phyloP scores from a whole-genome alignment of 2,888 invertebrate species.

The Eristalis tenax region DNA sequence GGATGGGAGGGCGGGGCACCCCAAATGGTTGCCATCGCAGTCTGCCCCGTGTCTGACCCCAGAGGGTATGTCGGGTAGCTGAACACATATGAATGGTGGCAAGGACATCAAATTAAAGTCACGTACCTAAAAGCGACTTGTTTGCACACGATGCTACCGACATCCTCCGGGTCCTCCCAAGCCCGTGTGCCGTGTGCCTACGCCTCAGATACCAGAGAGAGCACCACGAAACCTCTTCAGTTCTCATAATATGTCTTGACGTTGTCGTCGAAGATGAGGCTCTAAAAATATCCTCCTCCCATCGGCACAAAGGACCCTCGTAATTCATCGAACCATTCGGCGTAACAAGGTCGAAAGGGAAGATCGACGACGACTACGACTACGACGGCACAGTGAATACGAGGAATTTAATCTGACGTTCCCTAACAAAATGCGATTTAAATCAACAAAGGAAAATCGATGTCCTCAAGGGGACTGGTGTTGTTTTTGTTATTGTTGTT shows the following conservation, averaged over 20 bases:
- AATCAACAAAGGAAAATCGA: constrained; percentile 52
- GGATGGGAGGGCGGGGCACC: no score
- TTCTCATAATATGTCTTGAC: not conserved
- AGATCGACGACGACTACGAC: not conserved
- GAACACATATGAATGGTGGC: not conserved
- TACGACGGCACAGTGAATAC: not conserved
- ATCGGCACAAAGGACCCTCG: constrained; percentile 21
- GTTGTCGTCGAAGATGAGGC: not conserved
- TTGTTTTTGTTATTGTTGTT: not conserved
- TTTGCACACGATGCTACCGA: not conserved
- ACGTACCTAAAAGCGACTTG: not conserved
- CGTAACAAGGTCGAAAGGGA: constrained; percentile 41
- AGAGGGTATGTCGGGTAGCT: no score
- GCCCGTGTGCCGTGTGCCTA: no score
- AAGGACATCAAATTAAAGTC: not conserved
- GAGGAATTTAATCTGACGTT: constrained; percentile 26
- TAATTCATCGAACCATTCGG: constrained; percentile 49
- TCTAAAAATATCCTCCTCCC: constrained; percentile 41
- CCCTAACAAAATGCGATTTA: constrained; percentile 34
- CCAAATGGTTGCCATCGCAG: not conserved
- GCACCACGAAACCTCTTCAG: not conserved
- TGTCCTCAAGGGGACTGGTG: constrained; percentile 25
- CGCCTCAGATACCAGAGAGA: not conserved
- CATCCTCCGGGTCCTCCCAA: not conserved
- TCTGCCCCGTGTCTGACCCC: not conserved